Evolutionary conservation across 1,140 invertebrate genomes (phyloP), one percentile per base, ranked within the genome.

Genomic region (Dysdera silvatica): DNA sequence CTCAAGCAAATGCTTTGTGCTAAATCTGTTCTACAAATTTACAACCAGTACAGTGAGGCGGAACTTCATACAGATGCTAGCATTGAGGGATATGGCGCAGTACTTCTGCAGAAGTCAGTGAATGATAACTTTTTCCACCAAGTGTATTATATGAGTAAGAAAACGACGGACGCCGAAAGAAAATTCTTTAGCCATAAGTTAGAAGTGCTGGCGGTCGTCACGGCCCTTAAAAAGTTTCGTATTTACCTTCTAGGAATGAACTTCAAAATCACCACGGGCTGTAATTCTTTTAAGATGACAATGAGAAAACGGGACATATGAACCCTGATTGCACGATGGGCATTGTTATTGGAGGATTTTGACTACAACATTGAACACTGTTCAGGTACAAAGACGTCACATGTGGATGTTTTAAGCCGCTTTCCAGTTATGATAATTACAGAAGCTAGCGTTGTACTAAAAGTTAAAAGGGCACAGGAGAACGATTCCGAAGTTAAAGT

Each of bases 61-160:
- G 23, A 49, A 23, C 12, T 65, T 3, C 35, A 53, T 28, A 67
- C 63, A 28, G 66, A 67, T 47, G 78, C 80, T 20, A 76, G 73
- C 32, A 53, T 71, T 1, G 75, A 74, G 68, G 80, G 77, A 16
- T 67, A 82, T 4, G 79, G 79, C 0, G 75, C 74, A 33, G 72
- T 80, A 8, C 58, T 83, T 0, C 72, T 73, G 2, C 81, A 83
- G 57, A 69, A 73, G 23, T n/a, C 65, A n/a, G 71, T 77, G 3
- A 14, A 20, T 8, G 51, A 33, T 23, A 53, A 33, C 7, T 48
- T 8, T 37, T 37, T 37, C 37, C 35, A 67, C 40, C 47, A 35
- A 8, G 51, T 68, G 20, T 47, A 20, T 16, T 64, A 35, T n/a
- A 28, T 43, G 18, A 61, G 55, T 41, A 47, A 67, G 18, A 57